phyloP scores from a whole-genome alignment of 1,140 invertebrate species.

The Prorops nasuta region DNA sequence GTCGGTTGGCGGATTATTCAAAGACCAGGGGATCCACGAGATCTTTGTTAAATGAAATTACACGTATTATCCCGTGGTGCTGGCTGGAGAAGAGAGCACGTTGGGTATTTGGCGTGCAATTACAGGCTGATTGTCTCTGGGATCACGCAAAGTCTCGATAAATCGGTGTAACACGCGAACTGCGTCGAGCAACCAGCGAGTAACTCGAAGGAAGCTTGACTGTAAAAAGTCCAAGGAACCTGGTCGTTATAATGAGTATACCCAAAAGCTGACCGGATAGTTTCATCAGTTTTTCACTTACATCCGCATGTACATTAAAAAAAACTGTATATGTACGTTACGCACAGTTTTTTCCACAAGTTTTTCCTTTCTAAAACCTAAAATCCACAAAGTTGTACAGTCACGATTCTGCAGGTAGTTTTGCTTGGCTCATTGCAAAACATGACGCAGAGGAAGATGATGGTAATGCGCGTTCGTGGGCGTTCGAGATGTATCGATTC shows the following conservation, averaged over 20 bases:
- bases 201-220: neutral
- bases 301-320: too few relatives aligned
- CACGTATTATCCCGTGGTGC: neutral
- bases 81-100: neutral
- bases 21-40: neutral
- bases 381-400: too few relatives aligned
- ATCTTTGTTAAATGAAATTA: neutral
- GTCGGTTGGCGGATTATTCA: neutral
- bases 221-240: neutral
- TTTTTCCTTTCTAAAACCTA: too few relatives aligned
- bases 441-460: too few relatives aligned
- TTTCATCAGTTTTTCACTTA: too few relatives aligned
- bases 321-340: too few relatives aligned
- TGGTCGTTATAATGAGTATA: neutral
- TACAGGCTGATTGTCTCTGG: neutral
- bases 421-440: too few relatives aligned
- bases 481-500: too few relatives aligned
- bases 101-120: neutral
- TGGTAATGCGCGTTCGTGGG: too few relatives aligned
- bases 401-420: too few relatives aligned
- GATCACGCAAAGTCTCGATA: neutral
- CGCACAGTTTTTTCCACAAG: too few relatives aligned
- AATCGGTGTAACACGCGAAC: neutral
- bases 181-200: neutral
- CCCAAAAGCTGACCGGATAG: neutral